phyloP scores from a whole-genome alignment of 2,113 vertebrate species.

The Collichthys lucidus region DNA sequence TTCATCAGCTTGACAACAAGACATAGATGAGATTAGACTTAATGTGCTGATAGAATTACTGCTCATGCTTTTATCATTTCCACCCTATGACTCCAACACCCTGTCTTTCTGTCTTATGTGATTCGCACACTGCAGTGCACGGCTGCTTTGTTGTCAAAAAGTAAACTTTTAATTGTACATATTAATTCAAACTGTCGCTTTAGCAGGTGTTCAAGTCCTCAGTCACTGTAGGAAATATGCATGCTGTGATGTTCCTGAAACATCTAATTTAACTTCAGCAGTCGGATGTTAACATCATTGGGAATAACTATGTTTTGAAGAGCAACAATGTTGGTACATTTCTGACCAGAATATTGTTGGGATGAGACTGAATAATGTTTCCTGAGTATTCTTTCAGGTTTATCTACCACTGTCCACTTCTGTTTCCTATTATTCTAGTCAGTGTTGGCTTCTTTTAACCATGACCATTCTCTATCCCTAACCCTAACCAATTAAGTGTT shows the following conservation, averaged over 20 bases:
- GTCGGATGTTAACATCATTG: not conserved
- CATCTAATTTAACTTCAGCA: not conserved
- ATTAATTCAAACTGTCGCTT: slow-evolving; percentile 16
- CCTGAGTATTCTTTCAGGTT: too few relatives aligned
- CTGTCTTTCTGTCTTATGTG: not conserved
- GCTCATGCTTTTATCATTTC: slow-evolving; percentile 9
- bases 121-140: not conserved
- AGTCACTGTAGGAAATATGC: not conserved
- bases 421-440: not conserved
- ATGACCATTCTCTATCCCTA: not conserved
- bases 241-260: not conserved
- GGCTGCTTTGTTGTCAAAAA: slow-evolving; percentile 19
- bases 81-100: not conserved
- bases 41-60: not conserved
- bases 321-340: not conserved
- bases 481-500: not conserved
- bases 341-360: not conserved
- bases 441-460: not conserved
- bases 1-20: slow-evolving; percentile 36
- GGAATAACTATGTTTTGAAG: not conserved
- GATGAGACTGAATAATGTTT: not conserved
- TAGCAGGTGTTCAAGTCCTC: slow-evolving; percentile 16
- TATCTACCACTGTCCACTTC: not conserved
- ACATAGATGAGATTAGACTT: slow-evolving; percentile 7
- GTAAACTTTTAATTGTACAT: not conserved